Conservation (phyloP, 2,797 vertebrate genomes). For the Lophotriccus pileatus region DNA sequence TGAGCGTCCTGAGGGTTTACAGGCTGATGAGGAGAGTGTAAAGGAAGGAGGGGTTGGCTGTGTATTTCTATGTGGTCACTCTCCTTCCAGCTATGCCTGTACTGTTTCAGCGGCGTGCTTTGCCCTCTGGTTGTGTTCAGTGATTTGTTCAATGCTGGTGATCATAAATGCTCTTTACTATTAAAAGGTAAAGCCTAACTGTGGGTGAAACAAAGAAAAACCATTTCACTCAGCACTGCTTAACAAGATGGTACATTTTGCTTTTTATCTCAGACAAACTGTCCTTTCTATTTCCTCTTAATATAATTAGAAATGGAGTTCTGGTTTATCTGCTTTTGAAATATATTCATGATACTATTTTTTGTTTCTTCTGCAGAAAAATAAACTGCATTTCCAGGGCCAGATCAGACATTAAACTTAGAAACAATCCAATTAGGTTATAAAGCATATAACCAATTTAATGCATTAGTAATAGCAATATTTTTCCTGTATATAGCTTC, state of each 20-base stretch:
- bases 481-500: neutral
- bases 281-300: neutral
- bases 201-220: neutral
- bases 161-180: neutral
- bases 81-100: accelerated
- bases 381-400: neutral
- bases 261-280: neutral
- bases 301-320: neutral
- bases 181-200: neutral
- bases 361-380: neutral
- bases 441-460: neutral
- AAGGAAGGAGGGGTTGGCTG: neutral
- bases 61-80: neutral
- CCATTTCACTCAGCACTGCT: neutral
- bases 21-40: neutral
- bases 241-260: neutral
- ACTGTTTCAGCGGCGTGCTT: neutral
- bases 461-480: neutral
- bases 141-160: neutral
- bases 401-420: neutral
- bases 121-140: neutral
- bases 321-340: slow-evolving; percentile 4
- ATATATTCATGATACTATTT: neutral
- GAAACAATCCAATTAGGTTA: neutral
- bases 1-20: neutral